Percentiles rank a stretch among this genome's conserved stretches.
These are phyloP conservation scores for Scaptomyza reducta DNA, from an alignment of 2,888 invertebrate species.

Conservation along the genomic window DNA sequence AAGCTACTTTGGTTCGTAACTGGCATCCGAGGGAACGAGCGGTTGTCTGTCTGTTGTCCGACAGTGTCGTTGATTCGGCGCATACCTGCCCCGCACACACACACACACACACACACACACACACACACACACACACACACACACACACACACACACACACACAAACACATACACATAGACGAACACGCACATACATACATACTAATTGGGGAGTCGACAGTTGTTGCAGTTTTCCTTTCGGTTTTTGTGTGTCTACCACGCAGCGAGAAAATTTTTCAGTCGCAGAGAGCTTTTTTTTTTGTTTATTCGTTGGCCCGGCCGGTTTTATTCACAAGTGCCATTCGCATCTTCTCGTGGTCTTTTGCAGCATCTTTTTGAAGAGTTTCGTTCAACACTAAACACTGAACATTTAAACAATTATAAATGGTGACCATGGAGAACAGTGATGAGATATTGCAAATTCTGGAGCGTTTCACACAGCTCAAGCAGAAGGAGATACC, in stretches of 20 bases:
- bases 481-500: slow-evolving; percentile 92
- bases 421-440: slow-evolving; percentile 88
- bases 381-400: slow-evolving; percentile 26
- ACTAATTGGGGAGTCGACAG: slow-evolving; percentile 12
- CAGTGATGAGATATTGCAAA: slow-evolving; percentile 92
- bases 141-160: slow-evolving; percentile 1
- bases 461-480: slow-evolving; percentile 93
- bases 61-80: slow-evolving; percentile 52
- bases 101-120: slow-evolving; percentile 1
- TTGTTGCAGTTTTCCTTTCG: slow-evolving; percentile 58
- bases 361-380: slow-evolving; percentile 31
- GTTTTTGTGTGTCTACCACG: slow-evolving; percentile 57
- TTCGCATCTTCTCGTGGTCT: slow-evolving; percentile 3
- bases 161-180: background rate
- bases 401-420: slow-evolving; percentile 11
- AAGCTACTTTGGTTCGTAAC: slow-evolving; percentile 1
- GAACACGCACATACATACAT: background rate
- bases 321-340: slow-evolving; percentile 28
- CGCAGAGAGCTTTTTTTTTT: background rate
- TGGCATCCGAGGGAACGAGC: slow-evolving; percentile 2
- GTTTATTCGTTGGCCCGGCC: slow-evolving; percentile 3
- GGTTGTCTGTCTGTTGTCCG: slow-evolving; percentile 6
- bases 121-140: background rate
- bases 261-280: slow-evolving; percentile 40
- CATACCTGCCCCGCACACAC: slow-evolving; percentile 53